phyloP scores from a whole-genome alignment of 2,113 vertebrate species.

The Amazona guildingii region DNA sequence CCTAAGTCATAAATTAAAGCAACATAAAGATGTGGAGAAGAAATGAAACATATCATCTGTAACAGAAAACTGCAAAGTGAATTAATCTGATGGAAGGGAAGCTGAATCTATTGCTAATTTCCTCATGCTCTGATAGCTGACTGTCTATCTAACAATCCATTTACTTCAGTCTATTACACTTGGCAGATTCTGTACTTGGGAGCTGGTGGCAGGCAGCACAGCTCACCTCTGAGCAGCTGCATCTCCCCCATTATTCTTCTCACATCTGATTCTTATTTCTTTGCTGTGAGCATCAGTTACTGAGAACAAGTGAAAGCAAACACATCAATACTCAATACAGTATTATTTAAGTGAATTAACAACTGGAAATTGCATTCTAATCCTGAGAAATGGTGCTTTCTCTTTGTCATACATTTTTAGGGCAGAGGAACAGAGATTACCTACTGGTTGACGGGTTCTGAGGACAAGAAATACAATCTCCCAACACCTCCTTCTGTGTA shows the following conservation, averaged over 20 bases:
- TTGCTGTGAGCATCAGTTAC: neutral
- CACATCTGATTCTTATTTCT: neutral
- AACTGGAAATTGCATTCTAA: neutral
- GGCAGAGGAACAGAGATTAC: conserved; percentile 94
- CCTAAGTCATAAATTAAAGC: neutral
- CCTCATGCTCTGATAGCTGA: neutral
- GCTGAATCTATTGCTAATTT: neutral
- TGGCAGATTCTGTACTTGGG: neutral
- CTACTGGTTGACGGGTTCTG: conserved; percentile 92
- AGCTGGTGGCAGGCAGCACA: neutral
- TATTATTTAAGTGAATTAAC: neutral
- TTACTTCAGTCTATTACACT: neutral
- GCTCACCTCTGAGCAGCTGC: neutral
- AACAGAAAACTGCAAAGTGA: neutral
- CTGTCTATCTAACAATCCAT: neutral
- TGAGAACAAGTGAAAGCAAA: conserved; percentile 4
- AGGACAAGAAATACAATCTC: conserved; percentile 84
- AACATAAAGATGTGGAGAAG: neutral
- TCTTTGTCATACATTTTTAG: conserved; percentile 69
- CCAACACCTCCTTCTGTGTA: conserved; percentile 92
- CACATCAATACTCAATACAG: neutral
- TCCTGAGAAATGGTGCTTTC: neutral
- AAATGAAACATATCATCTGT: neutral
- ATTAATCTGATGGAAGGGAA: neutral
- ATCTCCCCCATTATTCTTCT: neutral